phyloP scores from a whole-genome alignment of 1,140 invertebrate species.

The Lordiphosa stackelbergi region DNA sequence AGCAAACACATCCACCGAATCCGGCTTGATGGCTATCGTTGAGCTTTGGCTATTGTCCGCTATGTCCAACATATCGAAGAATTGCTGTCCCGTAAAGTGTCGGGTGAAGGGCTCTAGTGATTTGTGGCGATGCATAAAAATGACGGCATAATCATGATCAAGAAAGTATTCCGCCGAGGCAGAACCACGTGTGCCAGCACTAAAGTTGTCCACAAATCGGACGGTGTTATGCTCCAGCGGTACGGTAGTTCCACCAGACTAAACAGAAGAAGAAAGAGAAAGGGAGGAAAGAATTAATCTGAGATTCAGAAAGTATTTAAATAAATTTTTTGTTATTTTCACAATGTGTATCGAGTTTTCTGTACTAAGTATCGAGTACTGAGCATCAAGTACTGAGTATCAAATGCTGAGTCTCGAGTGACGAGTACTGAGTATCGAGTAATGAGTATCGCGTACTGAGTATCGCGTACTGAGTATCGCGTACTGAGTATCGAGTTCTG shows the following conservation, averaged over 20 bases:
- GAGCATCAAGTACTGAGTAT: no score
- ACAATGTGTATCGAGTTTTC: no score
- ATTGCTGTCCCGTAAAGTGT: slow-evolving; percentile 87
- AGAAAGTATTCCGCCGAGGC: slow-evolving; percentile 97
- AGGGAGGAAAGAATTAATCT: neutral
- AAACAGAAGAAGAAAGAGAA: slow-evolving; percentile 4
- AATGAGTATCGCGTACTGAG: no score
- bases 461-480: no score
- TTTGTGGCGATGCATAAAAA: slow-evolving; percentile 88
- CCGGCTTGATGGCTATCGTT: slow-evolving; percentile 83
- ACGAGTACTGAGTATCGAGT: no score
- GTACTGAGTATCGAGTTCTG: no score
- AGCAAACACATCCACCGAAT: slow-evolving; percentile 83
- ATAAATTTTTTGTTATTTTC: no score
- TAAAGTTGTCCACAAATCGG: slow-evolving; percentile 98
- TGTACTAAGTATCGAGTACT: no score
- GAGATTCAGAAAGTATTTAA: no score
- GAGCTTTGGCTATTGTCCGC: slow-evolving; percentile 80
- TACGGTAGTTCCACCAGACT: slow-evolving; percentile 97
- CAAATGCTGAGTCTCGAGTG: no score
- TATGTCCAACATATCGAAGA: slow-evolving; percentile 89
- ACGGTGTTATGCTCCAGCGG: slow-evolving; percentile 98
- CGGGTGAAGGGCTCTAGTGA: slow-evolving; percentile 93
- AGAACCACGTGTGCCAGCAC: slow-evolving; percentile 95
- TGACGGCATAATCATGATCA: slow-evolving; percentile 86